Evolutionary conservation across 1,140 invertebrate genomes (phyloP), one percentile per base, ranked within the genome.

Genomic region (Sitophilus oryzae): DNA sequence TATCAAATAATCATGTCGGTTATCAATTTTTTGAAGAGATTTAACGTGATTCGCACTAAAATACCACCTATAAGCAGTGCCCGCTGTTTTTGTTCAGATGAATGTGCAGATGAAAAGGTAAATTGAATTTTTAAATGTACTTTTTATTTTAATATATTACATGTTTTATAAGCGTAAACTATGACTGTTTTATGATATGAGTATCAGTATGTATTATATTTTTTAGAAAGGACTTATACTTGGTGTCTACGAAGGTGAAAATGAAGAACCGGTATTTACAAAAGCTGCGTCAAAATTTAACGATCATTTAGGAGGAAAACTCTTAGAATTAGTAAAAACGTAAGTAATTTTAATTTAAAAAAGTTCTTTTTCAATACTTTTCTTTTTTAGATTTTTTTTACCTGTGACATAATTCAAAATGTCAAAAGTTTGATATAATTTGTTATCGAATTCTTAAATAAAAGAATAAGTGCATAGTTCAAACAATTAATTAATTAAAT

Each of bases 221-320:
- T 37, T 30, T 21, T 47, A 66, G 62, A 65, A 66, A 63, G 63
- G 65, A 18, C 50, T 66, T 22, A 63, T 66, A 30, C 42, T 65
- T 16, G 35, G 79, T 81, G 58, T 67, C 30, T 65, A 67, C 49
- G 58, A 65, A 25, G 65, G 62, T 37, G 63, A 64, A 15, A 62
- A 61, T 45, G 51, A 61, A 16, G 63, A 67, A 57, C 61, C 62
- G 14, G 41, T 53, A 15, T 62, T 67, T 35, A 65, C 65, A n/a
- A 58, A 63, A 48, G 58, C 65, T 18, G 59, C 53, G 14, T 30
- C 60, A 23, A 64, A 65, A 58, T 67, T 62, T 48, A 65, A 65
- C 37, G 63, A 67, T 40, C 62, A 65, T 49, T 21, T 63, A 10
- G 45, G 51, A 25, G 63, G 65, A 43, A 66, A 63, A 50, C 44